phyloP scores from a whole-genome alignment of 2,113 vertebrate genomes.

The Anhinga rufa region DNA sequence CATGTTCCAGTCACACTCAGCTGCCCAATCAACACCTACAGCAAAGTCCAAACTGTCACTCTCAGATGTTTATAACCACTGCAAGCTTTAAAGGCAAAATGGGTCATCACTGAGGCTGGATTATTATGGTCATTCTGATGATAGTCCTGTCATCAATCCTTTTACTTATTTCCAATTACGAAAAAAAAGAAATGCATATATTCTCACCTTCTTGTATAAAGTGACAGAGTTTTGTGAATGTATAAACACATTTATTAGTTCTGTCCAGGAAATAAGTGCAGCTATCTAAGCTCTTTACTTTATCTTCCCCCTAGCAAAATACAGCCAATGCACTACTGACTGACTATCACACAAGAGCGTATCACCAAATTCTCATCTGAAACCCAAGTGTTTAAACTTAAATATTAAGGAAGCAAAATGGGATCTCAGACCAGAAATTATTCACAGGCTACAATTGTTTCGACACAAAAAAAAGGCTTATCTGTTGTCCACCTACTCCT shows the following conservation, averaged over 20 bases:
- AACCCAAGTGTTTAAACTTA: neutral
- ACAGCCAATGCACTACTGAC: neutral
- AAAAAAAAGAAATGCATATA: neutral
- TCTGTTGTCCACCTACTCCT: neutral
- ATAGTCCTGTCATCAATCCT: neutral
- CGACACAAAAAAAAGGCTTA: neutral
- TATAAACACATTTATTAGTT: neutral
- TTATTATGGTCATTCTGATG: neutral
- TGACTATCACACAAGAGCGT: neutral
- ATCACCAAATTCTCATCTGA: neutral
- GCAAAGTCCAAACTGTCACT: neutral
- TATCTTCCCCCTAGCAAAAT: neutral
- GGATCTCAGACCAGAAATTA: neutral
- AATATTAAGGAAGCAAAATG: neutral
- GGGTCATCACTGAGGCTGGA: neutral
- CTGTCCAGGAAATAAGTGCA: neutral
- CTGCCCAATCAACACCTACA: neutral
- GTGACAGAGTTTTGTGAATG: neutral
- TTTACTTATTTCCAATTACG: neutral
- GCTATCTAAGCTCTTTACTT: neutral
- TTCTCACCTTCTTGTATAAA: neutral
- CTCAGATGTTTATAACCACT: neutral
- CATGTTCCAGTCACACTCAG: constrained; percentile 1
- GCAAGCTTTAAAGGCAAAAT: neutral
- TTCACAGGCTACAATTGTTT: neutral